Conservation (phyloP, 2,797 vertebrate species). For the Poeciliopsis gracilis region DNA sequence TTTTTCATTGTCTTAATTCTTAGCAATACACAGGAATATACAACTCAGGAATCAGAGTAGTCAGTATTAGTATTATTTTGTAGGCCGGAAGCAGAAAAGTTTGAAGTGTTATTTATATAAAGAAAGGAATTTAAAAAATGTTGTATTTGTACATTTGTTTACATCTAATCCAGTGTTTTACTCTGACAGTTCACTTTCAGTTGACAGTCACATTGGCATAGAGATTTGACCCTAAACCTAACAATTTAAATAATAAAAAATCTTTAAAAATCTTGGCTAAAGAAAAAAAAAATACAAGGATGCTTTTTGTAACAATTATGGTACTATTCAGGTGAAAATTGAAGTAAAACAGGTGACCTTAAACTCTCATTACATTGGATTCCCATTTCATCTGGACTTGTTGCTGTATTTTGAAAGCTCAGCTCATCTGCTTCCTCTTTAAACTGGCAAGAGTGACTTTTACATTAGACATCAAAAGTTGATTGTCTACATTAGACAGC, state of each 20-base stretch:
- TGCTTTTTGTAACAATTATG: background rate
- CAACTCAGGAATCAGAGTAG: background rate
- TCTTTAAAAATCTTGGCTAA: too few species aligned
- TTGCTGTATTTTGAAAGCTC: conserved; percentile 50
- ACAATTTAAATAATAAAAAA: background rate
- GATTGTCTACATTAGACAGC: background rate
- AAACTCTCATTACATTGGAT: background rate
- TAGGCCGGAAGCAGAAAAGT: background rate
- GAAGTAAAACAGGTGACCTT: too few species aligned
- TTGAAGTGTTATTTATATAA: background rate
- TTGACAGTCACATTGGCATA: background rate
- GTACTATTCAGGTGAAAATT: background rate
- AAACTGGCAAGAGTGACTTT: background rate
- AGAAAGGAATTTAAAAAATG: background rate
- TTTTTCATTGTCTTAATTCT: background rate
- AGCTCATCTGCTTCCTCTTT: background rate
- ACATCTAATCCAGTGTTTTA: background rate
- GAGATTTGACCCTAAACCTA: background rate
- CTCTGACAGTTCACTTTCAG: background rate
- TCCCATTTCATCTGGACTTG: background rate
- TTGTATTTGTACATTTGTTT: background rate
- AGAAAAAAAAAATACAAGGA: background rate
- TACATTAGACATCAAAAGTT: conserved; percentile 28
- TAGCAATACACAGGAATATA: background rate
- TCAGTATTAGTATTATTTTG: background rate